These are phyloP conservation scores for Pterocles gutturalis DNA, from an alignment of 2,113 vertebrate genomes.

Conservation along the genomic window DNA sequence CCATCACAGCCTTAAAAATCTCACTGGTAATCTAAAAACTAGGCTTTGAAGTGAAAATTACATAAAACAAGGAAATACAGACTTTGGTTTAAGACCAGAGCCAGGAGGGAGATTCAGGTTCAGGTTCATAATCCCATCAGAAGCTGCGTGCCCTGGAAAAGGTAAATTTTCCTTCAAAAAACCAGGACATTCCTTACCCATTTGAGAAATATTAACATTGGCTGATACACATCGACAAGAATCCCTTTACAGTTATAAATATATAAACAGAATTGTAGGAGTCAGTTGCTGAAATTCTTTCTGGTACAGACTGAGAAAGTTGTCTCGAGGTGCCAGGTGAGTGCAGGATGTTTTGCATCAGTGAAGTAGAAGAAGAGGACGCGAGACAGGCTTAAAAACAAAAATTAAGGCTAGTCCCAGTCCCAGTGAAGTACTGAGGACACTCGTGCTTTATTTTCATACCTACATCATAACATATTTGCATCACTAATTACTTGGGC, in stretches of 20 bases:
- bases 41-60: constrained; percentile 36
- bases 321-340: background rate
- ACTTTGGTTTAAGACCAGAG: background rate
- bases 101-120: background rate
- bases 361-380: background rate
- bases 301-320: background rate
- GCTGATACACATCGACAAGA: background rate
- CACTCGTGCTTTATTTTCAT: background rate
- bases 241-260: background rate
- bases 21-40: background rate
- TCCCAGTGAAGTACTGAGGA: background rate
- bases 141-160: background rate
- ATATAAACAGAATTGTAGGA: background rate
- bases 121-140: background rate
- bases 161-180: background rate
- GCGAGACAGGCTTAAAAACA: background rate
- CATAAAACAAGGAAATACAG: background rate
- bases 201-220: background rate
- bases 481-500: background rate
- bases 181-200: background rate
- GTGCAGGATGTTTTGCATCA: background rate
- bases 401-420: background rate
- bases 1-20: background rate
- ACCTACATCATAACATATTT: background rate
- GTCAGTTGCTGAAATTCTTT: background rate